These are phyloP conservation scores for Elanoides forficatus DNA, from an alignment of 2,113 vertebrate species.

Conservation along the genomic window DNA sequence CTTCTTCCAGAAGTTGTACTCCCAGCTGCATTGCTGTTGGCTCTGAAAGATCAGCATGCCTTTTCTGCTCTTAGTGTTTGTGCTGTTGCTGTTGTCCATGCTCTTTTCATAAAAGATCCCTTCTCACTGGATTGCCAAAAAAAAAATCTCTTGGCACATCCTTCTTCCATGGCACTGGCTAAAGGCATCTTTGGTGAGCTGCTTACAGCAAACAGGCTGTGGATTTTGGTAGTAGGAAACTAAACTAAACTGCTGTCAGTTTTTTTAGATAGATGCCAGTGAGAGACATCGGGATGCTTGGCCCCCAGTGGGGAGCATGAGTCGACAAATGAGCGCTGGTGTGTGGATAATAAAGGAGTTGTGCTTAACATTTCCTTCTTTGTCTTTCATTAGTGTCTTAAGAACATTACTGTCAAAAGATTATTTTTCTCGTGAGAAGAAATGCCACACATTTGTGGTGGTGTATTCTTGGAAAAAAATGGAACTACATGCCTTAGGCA, in stretches of 20 bases:
- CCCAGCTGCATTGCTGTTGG: fast-evolving
- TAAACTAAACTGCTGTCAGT: not conserved
- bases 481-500: not conserved
- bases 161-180: not conserved
- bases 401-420: not conserved
- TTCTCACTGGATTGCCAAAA: not conserved
- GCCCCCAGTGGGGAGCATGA: not conserved
- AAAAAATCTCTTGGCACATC: not conserved
- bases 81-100: not conserved
- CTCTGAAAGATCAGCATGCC: not conserved
- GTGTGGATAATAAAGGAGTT: not conserved
- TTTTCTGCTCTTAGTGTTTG: not conserved
- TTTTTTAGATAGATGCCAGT: not conserved
- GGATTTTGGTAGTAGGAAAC: not conserved
- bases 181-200: not conserved
- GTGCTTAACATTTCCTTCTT: not conserved
- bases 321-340: not conserved
- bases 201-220: fast-evolving
- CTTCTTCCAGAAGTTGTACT: not conserved
- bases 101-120: not conserved
- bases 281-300: not conserved
- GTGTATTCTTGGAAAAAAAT: not conserved
- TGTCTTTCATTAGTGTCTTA: not conserved
- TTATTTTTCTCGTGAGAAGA: not conserved
- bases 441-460: not conserved